Base-by-base conservation (phyloP, 2,113 vertebrate genomes). In the Epinephelus moara region DNA sequence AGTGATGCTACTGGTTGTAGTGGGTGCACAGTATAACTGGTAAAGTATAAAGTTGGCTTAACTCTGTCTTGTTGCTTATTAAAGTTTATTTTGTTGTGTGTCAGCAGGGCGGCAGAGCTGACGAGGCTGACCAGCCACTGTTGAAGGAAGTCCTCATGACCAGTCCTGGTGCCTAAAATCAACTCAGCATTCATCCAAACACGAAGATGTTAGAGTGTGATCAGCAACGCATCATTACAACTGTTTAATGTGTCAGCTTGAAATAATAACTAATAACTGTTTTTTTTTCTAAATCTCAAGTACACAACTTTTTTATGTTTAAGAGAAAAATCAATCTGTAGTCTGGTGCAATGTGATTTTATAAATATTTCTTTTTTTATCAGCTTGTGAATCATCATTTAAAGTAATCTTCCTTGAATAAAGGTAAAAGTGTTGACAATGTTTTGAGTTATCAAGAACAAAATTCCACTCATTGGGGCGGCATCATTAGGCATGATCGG, bases 41-140 rank as follows among this genome's bases (percentile, higher is more conserved):
- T 50, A 37, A 37, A 37, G 33, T 37, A 37, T 37, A 6, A 37
- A 37, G 33, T 37, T 37, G 33, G 4, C 33, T 37, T 37, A 60
- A 14, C 42, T 74, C 1, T 15, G 3, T 56, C 5, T 40, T 68
- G 12, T 52, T 6, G 49, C 52, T 14, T 19, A 2, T 37, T 1
- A 42, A 25, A 19, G 18, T 45, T 45, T 2, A 37, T 12, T 71
- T 49, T 62, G 27, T 69, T 76, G 15, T 84, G 75, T 87, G 17
- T 80, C 64, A 64, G 6, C 78, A 94, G 87, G 61, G 2, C 1
- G 25, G 63, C n/a, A 25, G 37, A 72, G 86, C 75, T 55, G 57
- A 50, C 72, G 83, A 92, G 27, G 60, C 77, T 37, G 2, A 33
- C 1, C 71, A 87, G 66, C 78, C 77, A 1, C 2, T 85, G 17